Conservation (phyloP, 2,113 vertebrate genomes). For the Misgurnus mizolepis region DNA sequence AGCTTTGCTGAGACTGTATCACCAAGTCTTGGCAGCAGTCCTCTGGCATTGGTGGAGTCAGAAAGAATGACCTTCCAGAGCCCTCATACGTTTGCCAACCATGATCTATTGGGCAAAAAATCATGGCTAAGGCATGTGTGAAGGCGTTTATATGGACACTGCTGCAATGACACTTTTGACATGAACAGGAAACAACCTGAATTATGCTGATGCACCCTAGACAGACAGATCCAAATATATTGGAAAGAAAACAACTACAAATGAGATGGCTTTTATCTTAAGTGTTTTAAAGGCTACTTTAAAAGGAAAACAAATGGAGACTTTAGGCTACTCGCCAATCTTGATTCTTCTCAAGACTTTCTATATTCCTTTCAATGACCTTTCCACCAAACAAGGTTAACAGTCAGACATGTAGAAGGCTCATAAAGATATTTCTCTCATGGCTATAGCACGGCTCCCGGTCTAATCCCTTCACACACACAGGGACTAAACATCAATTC, state of each 20-base stretch:
- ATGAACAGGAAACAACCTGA: slow-evolving; percentile 33
- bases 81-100: slow-evolving; percentile 58
- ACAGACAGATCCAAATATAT: slow-evolving; percentile 47
- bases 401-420: slow-evolving; percentile 57
- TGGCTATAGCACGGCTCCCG: not conserved
- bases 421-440: slow-evolving; percentile 13
- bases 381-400: slow-evolving; percentile 25
- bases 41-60: slow-evolving; percentile 53
- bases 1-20: slow-evolving; percentile 30
- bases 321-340: too few relatives aligned
- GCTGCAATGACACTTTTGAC: slow-evolving; percentile 58
- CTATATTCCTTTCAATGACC: not conserved
- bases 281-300: too few relatives aligned
- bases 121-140: not conserved
- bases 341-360: not conserved
- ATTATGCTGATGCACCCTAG: not conserved
- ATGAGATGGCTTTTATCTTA: too few relatives aligned
- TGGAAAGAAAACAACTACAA: too few relatives aligned
- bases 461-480: slow-evolving; percentile 19
- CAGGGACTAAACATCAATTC: slow-evolving; percentile 49
- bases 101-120: slow-evolving; percentile 51
- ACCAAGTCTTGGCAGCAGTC: slow-evolving; percentile 18
- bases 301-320: too few relatives aligned
- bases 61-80: slow-evolving; percentile 65
- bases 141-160: not conserved